Conservation (phyloP, 2,113 vertebrate genomes). For the Syngnathus typhle region DNA sequence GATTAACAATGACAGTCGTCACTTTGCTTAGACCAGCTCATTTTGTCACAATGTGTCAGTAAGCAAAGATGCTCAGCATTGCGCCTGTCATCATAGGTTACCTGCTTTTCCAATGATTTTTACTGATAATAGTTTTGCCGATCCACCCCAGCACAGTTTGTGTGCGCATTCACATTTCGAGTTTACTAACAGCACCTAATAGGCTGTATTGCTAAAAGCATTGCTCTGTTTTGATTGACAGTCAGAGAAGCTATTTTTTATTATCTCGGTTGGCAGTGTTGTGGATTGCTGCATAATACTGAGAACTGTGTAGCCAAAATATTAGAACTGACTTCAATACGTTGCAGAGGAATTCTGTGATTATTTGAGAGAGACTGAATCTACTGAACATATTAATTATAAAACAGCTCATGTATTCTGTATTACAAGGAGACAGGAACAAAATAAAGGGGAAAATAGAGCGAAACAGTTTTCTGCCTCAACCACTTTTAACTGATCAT, state of each 20-base stretch:
- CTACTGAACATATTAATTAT: not conserved
- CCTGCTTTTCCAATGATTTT: slow-evolving; percentile 28
- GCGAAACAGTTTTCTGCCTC: slow-evolving; percentile 43
- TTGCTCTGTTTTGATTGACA: not conserved
- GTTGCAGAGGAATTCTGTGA: no score
- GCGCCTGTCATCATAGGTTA: slow-evolving; percentile 53
- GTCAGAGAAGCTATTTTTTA: not conserved
- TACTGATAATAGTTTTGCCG: not conserved
- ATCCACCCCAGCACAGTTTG: not conserved
- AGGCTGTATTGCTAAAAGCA: not conserved
- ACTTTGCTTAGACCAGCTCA: slow-evolving; percentile 60
- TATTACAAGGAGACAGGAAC: slow-evolving; percentile 13
- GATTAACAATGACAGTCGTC: slow-evolving; percentile 67
- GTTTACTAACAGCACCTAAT: slow-evolving; percentile 5
- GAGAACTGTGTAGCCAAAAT: not conserved
- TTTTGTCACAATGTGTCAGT: slow-evolving; percentile 67
- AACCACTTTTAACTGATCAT: slow-evolving; percentile 64
- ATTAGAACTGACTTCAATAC: no score
- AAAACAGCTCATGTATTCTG: not conserved
- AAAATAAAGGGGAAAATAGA: slow-evolving; percentile 16
- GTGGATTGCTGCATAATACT: not conserved
- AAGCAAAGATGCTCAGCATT: slow-evolving; percentile 54
- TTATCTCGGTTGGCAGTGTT: not conserved
- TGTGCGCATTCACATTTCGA: not conserved
- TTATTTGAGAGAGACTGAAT: no score